Conservation (phyloP, 2,113 vertebrate genomes). For the Illadopsis cleaveri region DNA sequence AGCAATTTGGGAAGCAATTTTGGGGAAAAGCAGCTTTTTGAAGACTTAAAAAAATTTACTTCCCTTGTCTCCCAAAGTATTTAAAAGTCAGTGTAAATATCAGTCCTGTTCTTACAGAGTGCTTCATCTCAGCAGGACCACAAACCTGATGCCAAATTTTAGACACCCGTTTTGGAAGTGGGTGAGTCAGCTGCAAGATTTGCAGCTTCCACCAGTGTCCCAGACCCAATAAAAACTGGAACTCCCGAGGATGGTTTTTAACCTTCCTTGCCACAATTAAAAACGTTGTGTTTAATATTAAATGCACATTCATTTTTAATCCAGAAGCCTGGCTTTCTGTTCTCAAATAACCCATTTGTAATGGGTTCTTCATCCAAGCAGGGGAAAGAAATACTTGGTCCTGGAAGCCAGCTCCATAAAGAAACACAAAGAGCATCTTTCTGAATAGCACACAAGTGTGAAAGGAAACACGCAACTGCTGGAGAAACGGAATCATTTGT, state of each 20-base stretch:
- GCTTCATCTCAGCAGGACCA: not conserved
- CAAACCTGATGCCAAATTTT: not conserved
- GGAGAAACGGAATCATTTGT: constrained; percentile 69
- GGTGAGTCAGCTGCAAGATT: not conserved
- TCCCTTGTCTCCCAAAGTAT: not conserved
- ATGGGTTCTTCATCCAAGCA: constrained; percentile 34
- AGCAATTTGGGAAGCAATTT: not conserved
- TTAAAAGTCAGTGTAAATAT: not conserved
- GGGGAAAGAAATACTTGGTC: constrained; percentile 24
- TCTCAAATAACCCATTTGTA: constrained; percentile 39
- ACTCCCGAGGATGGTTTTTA: not conserved
- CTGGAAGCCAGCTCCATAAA: constrained; percentile 24
- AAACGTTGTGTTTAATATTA: not conserved
- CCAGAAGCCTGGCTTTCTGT: constrained; percentile 17
- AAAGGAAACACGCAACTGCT: constrained; percentile 58
- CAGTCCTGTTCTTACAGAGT: not conserved
- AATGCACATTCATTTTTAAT: not conserved
- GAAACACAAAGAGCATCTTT: constrained; percentile 55
- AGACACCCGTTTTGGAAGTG: not conserved
- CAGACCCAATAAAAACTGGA: not conserved
- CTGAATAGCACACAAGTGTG: constrained; percentile 55
- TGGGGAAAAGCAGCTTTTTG: not conserved
- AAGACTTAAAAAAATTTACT: not conserved
- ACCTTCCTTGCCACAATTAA: not conserved
- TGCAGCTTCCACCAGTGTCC: not conserved